Evolutionary conservation across 2,888 invertebrate genomes (phyloP), one percentile per base, ranked within the genome.

Genomic region (Hemistola chrysoprasaria): DNA sequence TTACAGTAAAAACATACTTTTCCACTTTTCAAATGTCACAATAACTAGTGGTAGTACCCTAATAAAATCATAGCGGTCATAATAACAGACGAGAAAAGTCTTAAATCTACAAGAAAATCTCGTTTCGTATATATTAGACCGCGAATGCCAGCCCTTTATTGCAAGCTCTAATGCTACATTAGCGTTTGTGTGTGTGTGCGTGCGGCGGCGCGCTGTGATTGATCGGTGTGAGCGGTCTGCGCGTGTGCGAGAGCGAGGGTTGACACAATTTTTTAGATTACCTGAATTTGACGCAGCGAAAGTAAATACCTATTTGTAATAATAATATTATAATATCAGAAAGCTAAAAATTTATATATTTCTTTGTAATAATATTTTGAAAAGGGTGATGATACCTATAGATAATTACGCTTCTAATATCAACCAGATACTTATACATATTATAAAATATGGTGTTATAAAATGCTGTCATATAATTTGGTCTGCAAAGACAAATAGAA

Each of bases 171-270:
- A 51, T 51, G 48, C 47, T 49, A 47, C 42, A 41, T 50, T 53
- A 45, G 33, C 9, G 11, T 35, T 20, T 34, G 21, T 37, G 9
- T 36, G 32, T 46, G 51, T 53, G 53, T 51, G 56, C 43, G 56
- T 48, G 56, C 27, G 34, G 51, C 32, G 35, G 41, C 43, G 33
- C 49, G 42, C 55, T 46, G 59, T 69, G 71, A 73, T 70, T 68
- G 72, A 66, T 73, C 59, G 58, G 50, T 37, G 53, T 50, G 46
- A 48, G 53, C 45, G 49, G 40, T 39, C 45, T 28, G 42, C 27
- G 10, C 56, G 60, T 64, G 65, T 64, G 59, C 38, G 65, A 62
- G 46, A 50, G 2, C 38, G 47, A 73, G 69, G 72, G 72, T 60
- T 71, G 65, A 48, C 63, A 38, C 50, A 11, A 4, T 35, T 16